Percentiles rank a stretch among this genome's conserved stretches.
phyloP scores from a whole-genome alignment of 2,113 vertebrate genomes.

The Gopherus flavomarginatus region DNA sequence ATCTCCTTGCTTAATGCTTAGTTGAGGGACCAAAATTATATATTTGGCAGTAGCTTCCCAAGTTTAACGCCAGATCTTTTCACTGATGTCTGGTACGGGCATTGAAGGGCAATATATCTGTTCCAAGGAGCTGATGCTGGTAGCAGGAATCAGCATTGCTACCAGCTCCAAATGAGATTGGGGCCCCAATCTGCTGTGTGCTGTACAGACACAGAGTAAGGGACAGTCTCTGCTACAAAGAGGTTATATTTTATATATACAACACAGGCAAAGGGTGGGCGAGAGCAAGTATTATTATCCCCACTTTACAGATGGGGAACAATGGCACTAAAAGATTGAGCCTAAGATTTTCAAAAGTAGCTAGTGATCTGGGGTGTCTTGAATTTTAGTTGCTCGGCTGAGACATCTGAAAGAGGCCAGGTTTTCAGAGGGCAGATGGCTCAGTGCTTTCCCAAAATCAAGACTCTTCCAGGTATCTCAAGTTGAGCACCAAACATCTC shows the following conservation, averaged over 20 bases:
- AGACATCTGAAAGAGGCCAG: neutral
- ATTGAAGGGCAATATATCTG: neutral
- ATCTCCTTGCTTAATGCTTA: slow-evolving; percentile 22
- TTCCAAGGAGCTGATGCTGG: neutral
- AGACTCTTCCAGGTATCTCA: too few species aligned
- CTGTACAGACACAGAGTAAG: neutral
- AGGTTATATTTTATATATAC: neutral
- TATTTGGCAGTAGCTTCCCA: neutral
- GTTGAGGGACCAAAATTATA: neutral
- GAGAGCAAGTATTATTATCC: neutral
- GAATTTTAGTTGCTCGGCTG: neutral
- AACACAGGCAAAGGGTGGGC: neutral
- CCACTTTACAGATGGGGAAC: neutral
- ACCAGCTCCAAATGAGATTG: neutral
- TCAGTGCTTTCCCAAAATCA: neutral
- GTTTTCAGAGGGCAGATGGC: neutral
- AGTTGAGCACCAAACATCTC: neutral
- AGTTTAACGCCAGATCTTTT: neutral
- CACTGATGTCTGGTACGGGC: neutral
- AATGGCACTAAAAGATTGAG: neutral
- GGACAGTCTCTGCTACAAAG: neutral
- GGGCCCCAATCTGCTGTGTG: neutral
- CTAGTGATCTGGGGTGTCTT: neutral
- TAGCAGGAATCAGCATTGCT: neutral
- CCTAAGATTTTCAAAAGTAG: neutral